A percentile compares a stretch with the other conserved stretches of the same genome.
phyloP scores from a whole-genome alignment of 1,140 invertebrate species.

The Anastatus disparis region DNA sequence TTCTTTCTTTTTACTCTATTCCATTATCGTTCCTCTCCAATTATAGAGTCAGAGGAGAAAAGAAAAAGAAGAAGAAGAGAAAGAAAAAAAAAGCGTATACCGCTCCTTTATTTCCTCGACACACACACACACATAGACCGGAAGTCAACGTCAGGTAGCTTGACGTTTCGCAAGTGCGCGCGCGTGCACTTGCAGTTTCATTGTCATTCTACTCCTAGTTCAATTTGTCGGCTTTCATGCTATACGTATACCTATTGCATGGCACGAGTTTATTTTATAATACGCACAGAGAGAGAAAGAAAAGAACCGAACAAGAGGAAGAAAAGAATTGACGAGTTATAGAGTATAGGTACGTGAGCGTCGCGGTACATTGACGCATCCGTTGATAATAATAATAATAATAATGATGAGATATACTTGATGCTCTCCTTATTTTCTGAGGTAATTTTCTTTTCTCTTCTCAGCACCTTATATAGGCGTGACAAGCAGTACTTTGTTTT shows the following conservation, averaged over 20 bases:
- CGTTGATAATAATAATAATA: background rate
- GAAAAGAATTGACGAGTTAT: background rate
- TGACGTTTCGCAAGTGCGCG: background rate
- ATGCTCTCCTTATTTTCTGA: slow-evolving; percentile 1
- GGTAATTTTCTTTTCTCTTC: slow-evolving; percentile 16
- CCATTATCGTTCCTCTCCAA: slow-evolving; percentile 26
- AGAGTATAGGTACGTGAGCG: background rate
- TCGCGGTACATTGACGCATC: slow-evolving; percentile 1
- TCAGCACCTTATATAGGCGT: too few relatives aligned
- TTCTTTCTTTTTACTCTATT: background rate
- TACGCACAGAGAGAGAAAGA: background rate
- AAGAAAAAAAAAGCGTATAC: too few relatives aligned
- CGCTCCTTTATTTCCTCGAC: background rate
- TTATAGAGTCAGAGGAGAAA: slow-evolving; percentile 17
- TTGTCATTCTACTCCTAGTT: slow-evolving; percentile 36
- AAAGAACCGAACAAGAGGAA: too few relatives aligned
- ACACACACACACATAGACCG: background rate
- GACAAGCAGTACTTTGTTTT: too few relatives aligned
- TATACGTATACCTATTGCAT: background rate
- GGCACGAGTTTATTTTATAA: background rate
- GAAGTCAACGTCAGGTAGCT: slow-evolving; percentile 9
- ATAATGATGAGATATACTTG: background rate
- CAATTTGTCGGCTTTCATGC: slow-evolving; percentile 16
- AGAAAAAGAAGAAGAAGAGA: too few relatives aligned
- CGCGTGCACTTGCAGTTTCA: slow-evolving; percentile 25